Conservation (phyloP, 2,113 vertebrate species). For the Sclerurus mexicanus region DNA sequence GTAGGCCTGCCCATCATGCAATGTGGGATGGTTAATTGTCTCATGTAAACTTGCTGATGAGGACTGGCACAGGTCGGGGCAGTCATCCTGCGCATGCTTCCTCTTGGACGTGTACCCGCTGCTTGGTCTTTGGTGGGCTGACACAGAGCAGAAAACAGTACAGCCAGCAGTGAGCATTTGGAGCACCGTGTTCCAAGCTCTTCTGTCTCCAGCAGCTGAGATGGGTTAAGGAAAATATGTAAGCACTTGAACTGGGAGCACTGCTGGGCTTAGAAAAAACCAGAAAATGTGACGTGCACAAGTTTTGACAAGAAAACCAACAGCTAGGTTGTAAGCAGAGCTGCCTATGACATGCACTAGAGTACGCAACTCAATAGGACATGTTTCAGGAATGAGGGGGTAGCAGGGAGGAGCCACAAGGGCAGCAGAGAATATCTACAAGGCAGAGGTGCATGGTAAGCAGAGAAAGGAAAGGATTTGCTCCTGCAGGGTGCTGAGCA, state of each 20-base stretch:
- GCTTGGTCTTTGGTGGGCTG: background rate
- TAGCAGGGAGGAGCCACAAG: background rate
- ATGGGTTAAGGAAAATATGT: background rate
- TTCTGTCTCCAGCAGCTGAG: background rate
- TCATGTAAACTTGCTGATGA: background rate
- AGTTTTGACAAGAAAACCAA: background rate
- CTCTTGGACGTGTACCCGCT: background rate
- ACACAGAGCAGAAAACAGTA: background rate
- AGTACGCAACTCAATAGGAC: background rate
- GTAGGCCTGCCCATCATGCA: background rate
- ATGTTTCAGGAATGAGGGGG: background rate
- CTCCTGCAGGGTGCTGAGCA: background rate
- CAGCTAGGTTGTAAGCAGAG: background rate
- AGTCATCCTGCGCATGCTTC: background rate
- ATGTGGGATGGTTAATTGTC: background rate
- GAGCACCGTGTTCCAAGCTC: accelerated
- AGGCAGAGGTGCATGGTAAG: background rate
- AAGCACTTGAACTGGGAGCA: background rate
- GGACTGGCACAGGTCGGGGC: background rate
- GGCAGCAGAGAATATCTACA: background rate
- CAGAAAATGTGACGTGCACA: background rate
- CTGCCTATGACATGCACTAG: background rate
- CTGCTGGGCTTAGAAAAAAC: background rate
- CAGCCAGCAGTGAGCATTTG: background rate
- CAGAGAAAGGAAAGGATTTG: background rate